Evolutionary conservation across 2,888 invertebrate genomes (phyloP).

Genomic region (Zhengitettix transpicula): DNA sequence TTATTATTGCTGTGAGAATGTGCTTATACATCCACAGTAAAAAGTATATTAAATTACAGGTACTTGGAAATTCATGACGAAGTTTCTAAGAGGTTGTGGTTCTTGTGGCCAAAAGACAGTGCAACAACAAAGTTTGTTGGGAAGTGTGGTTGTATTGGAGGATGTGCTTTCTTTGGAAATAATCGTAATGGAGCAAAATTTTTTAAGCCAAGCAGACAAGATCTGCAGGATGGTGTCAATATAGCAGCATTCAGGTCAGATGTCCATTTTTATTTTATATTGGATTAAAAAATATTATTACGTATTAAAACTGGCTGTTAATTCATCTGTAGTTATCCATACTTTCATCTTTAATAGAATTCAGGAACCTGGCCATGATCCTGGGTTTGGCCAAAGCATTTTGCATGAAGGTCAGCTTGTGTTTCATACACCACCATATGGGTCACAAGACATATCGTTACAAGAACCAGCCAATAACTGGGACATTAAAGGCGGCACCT

Average conservation of each 20-base stretch:
- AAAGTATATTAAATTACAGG: conserved; percentile 17
- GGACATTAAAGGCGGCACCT: neutral
- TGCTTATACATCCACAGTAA: too few species aligned
- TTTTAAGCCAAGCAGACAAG: conserved; percentile 68
- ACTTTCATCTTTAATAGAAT: conserved; percentile 28
- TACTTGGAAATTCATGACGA: conserved; percentile 71
- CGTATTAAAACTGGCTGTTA: too few species aligned
- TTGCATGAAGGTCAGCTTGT: conserved; percentile 72
- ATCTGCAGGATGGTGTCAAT: conserved; percentile 66
- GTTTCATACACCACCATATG: conserved; percentile 81
- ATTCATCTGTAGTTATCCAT: too few species aligned
- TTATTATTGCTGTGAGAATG: too few species aligned
- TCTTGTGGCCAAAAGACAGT: conserved; percentile 68
- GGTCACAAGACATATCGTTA: conserved; percentile 55
- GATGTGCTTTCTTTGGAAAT: conserved; percentile 85
- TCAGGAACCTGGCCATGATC: conserved; percentile 62
- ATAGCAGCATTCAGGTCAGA: conserved; percentile 56
- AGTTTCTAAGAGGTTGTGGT: conserved; percentile 76
- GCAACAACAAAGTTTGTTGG: conserved; percentile 36
- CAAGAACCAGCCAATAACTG: conserved; percentile 24
- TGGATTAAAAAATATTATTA: neutral
- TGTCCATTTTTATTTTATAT: neutral
- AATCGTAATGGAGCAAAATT: conserved; percentile 80
- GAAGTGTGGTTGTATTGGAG: conserved; percentile 91
- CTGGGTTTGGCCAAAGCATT: conserved; percentile 88